Percentiles rank a stretch among this genome's conserved stretches.
Evolutionary conservation across 2,797 vertebrate species (phyloP).

Genomic region (Numenius phaeopus): DNA sequence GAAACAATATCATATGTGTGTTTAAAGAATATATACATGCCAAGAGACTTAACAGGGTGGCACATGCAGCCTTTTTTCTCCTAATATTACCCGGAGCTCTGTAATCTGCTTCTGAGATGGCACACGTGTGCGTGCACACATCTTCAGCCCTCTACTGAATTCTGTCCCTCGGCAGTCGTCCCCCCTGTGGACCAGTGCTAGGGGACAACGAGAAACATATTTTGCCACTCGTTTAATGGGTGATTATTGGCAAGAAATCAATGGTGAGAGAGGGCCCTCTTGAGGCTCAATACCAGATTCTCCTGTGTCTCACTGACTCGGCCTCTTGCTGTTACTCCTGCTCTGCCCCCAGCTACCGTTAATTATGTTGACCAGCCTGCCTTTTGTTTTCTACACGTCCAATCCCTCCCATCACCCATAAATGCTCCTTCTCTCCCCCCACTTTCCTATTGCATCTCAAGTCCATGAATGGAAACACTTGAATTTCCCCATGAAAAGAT

Average conservation of each 20-base stretch:
- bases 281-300: background rate
- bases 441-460: background rate
- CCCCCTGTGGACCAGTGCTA: too few species aligned
- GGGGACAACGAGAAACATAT: background rate
- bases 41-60: too few species aligned
- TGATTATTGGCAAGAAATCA: background rate
- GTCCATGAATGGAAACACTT: background rate
- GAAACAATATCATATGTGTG: fast-evolving
- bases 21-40: background rate
- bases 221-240: fast-evolving
- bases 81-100: background rate
- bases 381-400: background rate
- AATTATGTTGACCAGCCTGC: background rate
- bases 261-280: background rate
- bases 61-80: fast-evolving
- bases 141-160: background rate
- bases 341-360: background rate
- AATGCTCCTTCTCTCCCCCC: background rate
- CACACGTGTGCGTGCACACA: fast-evolving
- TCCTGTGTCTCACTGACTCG: fast-evolving
- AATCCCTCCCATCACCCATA: background rate
- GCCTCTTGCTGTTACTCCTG: background rate
- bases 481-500: background rate
- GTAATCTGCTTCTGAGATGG: background rate
- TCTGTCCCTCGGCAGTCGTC: background rate